Evolutionary conservation across 2,113 vertebrate species (phyloP).

Genomic region (Sakesphorus luctuosus): DNA sequence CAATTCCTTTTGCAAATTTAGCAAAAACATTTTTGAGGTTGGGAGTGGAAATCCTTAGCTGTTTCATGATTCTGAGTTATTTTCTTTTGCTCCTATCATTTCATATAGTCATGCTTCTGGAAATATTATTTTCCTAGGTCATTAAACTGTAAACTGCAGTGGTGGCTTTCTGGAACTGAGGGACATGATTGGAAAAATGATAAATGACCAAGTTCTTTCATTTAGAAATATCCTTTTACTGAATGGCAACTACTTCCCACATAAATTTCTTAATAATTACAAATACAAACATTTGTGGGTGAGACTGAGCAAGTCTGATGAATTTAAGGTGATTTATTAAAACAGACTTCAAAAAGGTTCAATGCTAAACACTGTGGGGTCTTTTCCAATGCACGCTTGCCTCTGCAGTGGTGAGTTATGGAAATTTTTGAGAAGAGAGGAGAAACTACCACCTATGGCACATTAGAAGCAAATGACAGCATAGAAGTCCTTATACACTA

Average conservation of each 20-base stretch:
- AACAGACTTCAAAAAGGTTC: background rate
- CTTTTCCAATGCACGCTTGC: background rate
- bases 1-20: slow-evolving; percentile 17
- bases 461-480: background rate
- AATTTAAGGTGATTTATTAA: background rate
- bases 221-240: slow-evolving; percentile 6
- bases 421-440: background rate
- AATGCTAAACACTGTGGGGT: background rate
- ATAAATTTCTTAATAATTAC: background rate
- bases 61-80: slow-evolving; percentile 6
- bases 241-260: background rate
- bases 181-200: background rate
- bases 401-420: background rate
- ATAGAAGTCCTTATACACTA: background rate
- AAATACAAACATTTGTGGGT: background rate
- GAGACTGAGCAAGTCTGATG: background rate
- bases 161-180: background rate
- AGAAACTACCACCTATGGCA: background rate
- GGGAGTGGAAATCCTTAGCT: background rate
- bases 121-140: background rate
- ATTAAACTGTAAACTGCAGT: background rate
- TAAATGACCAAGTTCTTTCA: background rate
- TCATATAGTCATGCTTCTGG: background rate
- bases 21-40: background rate
- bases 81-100: slow-evolving; percentile 12